Evolutionary conservation across 2,797 vertebrate species (phyloP), one percentile per base, ranked within the genome.

Genomic region (Rhabdophis nuchalis): DNA sequence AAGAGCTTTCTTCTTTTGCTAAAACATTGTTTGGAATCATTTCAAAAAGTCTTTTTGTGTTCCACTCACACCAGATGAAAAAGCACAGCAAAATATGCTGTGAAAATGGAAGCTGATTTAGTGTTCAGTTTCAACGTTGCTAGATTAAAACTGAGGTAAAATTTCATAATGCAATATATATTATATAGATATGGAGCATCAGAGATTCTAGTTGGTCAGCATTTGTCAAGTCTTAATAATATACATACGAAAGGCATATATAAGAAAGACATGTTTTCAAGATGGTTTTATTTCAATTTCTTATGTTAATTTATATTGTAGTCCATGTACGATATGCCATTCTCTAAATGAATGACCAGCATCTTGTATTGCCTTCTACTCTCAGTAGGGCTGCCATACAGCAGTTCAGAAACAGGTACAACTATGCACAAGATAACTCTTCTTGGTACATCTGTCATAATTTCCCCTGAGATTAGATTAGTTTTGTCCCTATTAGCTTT

Each of bases 41-140:
- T 95, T 94, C 90, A 95, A 89, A 91, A 89, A 90, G 3, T 0
- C 60, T 93, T 93, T 93, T 89, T 53, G 54, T 0, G 0, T 82
- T 23, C 56, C 27, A 87, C 14, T 68, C 14, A 29, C 23, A 20
- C 46, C 56, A 52, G 5, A 0, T 57, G 36, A 20, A 86, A 9
- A 25, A 93, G 6, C 2, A 68, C 50, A 41, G 58, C 91, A 50
- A 58, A 58, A 72, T 58, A 14, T 14, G 25, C 25, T 82, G 29
- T 89, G 23, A 85, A 89, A 89, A 25, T 54, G 85, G 41, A 61
- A 36, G 20, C 23, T 82, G 13, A 29, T 50, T 88, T 91, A 53
- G 29, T 41, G 64, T 53, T 91, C 14, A 88, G 60, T 32, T 87
- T 54, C 53, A 58, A 16, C 36, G 82, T 3, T 82, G 5, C 54